Conservation (phyloP, 2,113 vertebrate species). For the Eulacestoma nigropectus region DNA sequence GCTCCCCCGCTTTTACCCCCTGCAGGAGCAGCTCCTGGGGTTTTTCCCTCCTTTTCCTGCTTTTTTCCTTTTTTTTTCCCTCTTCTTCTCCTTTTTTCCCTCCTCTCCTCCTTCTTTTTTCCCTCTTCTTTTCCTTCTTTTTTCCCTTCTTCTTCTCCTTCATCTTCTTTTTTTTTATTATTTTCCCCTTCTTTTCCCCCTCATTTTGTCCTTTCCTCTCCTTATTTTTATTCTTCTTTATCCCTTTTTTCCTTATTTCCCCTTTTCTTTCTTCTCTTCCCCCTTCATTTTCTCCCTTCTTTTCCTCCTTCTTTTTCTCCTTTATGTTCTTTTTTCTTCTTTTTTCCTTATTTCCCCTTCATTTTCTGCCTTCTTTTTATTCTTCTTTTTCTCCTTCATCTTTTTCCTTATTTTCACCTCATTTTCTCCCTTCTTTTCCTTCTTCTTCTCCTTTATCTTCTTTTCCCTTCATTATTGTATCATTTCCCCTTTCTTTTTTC, state of each 20-base stretch:
- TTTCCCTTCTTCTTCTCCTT: neutral
- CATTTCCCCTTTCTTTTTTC: neutral
- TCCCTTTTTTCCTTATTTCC: neutral
- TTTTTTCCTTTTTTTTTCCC: neutral
- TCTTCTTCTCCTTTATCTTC: neutral
- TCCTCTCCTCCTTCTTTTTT: neutral
- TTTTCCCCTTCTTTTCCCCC: no score
- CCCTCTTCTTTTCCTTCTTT: neutral
- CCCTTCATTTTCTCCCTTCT: no score
- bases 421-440: neutral
- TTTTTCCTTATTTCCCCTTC: no score
- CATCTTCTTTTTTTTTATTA: neutral
- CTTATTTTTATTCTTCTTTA: neutral
- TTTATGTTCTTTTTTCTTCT: no score
- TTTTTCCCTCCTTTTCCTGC: neutral
- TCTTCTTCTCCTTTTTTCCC: neutral
- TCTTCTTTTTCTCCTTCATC: rapidly evolving
- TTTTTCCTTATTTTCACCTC: neutral
- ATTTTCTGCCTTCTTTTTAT: rapidly evolving
- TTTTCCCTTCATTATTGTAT: neutral
- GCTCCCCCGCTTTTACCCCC: neutral
- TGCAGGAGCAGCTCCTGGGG: neutral
- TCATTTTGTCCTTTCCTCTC: rapidly evolving
- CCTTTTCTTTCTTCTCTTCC: no score
- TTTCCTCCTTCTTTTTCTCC: neutral